phyloP scores from a whole-genome alignment of 2,113 vertebrate genomes.

The Passer montanus region DNA sequence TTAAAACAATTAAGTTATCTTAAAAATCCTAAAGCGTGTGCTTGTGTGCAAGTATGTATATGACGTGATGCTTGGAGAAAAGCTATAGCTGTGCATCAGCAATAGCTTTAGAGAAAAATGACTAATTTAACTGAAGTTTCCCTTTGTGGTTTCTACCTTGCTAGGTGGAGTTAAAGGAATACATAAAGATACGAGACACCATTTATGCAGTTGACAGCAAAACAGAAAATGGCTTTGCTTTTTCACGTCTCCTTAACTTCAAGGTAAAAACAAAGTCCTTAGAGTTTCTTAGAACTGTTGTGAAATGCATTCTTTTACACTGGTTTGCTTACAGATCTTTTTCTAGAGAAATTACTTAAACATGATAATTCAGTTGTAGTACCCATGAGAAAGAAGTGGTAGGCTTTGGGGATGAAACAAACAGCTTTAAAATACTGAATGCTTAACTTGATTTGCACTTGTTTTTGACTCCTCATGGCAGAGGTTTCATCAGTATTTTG shows the following conservation, averaged over 20 bases:
- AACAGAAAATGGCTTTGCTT: slow-evolving; percentile 81
- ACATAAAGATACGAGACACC: slow-evolving; percentile 84
- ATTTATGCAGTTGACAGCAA: slow-evolving; percentile 87
- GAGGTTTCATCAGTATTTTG: not conserved
- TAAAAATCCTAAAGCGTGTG: not conserved
- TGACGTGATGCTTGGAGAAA: not conserved
- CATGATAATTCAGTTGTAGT: not conserved
- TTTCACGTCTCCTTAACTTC: slow-evolving; percentile 83
- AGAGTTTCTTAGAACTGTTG: not conserved
- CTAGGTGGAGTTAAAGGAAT: slow-evolving; percentile 93
- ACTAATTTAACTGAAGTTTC: not conserved
- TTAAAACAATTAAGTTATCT: not conserved
- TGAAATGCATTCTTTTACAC: not conserved
- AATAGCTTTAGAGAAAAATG: not conserved
- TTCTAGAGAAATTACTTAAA: not conserved
- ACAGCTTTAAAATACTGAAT: not conserved
- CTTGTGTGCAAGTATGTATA: not conserved
- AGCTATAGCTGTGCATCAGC: not conserved
- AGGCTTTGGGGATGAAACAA: not conserved
- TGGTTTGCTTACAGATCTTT: not conserved
- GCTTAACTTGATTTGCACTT: not conserved
- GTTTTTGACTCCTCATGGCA: not conserved
- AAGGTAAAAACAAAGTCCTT: slow-evolving; percentile 74
- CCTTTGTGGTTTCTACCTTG: not conserved
- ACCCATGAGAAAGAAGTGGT: not conserved